Percentiles rank a stretch among this genome's conserved stretches.
Conservation (phyloP, 2,797 vertebrate species). For the Passerculus sandwichensis region DNA sequence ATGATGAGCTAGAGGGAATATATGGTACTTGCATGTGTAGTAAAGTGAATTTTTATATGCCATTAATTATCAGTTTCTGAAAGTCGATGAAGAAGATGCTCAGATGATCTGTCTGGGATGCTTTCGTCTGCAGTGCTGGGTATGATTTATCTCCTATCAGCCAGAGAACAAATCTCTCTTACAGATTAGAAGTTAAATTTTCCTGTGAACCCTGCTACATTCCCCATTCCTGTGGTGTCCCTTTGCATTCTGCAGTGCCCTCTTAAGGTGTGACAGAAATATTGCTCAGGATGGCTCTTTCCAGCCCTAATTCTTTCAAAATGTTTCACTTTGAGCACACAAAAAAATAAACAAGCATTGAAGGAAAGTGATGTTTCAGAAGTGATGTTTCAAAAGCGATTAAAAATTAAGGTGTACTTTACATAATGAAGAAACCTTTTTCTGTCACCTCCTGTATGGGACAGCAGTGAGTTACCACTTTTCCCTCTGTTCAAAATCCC, state of each 20-base stretch:
- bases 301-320: neutral
- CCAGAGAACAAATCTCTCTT: neutral
- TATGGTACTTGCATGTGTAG: neutral
- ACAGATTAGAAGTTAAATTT: slow-evolving; percentile 9
- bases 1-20: neutral
- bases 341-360: neutral
- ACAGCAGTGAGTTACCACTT: neutral
- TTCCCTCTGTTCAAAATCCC: slow-evolving; percentile 24
- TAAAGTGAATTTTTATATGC: neutral
- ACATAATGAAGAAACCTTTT: neutral
- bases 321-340: neutral
- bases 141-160: neutral
- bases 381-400: neutral
- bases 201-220: neutral
- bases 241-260: slow-evolving; percentile 17
- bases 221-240: neutral
- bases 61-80: slow-evolving; percentile 2
- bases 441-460: neutral
- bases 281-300: neutral
- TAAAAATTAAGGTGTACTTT: neutral
- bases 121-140: neutral
- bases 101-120: neutral
- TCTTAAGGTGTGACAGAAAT: slow-evolving; percentile 12
- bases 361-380: neutral
- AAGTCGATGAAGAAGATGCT: neutral